Percentiles rank a stretch among this genome's conserved stretches.
Evolutionary conservation across 2,888 invertebrate genomes (phyloP).

Genomic region (Parnassius orleans): DNA sequence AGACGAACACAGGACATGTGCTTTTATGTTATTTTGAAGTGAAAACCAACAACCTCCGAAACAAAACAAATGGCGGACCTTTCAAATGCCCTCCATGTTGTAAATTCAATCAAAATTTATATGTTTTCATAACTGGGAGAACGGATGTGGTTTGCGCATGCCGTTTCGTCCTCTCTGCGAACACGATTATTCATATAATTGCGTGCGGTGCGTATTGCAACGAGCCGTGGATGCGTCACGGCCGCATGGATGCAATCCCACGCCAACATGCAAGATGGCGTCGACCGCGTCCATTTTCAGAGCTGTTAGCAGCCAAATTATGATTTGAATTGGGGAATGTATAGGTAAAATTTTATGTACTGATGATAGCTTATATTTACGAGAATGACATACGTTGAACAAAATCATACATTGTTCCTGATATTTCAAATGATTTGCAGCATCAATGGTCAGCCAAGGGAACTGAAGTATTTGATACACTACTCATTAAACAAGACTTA

Average conservation of each 20-base stretch:
- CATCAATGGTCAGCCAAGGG: too few species aligned
- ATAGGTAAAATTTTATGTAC: too few species aligned
- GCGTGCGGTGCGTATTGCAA: background rate
- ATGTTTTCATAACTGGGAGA: background rate
- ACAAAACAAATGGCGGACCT: background rate
- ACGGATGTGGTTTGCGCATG: background rate
- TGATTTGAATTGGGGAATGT: background rate
- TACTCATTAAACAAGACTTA: too few species aligned
- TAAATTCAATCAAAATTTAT: slow-evolving; percentile 1
- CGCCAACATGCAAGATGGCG: slow-evolving; percentile 8
- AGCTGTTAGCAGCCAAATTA: background rate
- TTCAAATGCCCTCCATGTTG: background rate
- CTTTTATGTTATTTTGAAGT: too few species aligned
- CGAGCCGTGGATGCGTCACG: background rate
- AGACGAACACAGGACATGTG: too few species aligned
- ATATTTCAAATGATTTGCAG: too few species aligned
- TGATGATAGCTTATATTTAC: too few species aligned
- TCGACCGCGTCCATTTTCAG: background rate
- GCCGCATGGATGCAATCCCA: slow-evolving; percentile 1
- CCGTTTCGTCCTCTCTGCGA: background rate
- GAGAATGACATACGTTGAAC: too few species aligned
- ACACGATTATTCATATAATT: background rate
- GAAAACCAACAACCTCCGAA: background rate
- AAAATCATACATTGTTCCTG: too few species aligned
- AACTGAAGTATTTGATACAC: too few species aligned